A percentile compares a stretch with the other conserved stretches of the same genome.
Conservation (phyloP, 2,113 vertebrate genomes). For the Regulus satrapa region DNA sequence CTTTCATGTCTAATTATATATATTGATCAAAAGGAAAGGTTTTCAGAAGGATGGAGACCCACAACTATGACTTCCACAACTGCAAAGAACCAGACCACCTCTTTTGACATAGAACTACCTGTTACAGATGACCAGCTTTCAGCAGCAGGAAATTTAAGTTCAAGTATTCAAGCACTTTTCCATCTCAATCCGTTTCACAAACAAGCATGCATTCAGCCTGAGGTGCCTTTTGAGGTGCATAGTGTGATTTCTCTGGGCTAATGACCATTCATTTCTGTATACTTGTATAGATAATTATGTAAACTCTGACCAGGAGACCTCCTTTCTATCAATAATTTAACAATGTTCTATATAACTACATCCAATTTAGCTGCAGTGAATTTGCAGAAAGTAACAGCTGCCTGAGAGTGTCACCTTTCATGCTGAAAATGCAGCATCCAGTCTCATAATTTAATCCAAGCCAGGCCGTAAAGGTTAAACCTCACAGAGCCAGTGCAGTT, state of each 20-base stretch:
- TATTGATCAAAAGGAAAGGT: background rate
- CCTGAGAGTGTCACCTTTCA: background rate
- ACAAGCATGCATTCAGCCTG: background rate
- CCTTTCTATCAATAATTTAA: background rate
- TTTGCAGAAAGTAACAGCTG: background rate
- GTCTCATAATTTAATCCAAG: background rate
- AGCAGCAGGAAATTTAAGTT: background rate
- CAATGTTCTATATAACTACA: background rate
- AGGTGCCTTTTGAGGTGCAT: background rate
- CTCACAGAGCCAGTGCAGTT: background rate
- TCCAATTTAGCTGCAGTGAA: background rate
- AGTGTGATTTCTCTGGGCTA: background rate
- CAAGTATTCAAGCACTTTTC: background rate
- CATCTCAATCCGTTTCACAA: background rate
- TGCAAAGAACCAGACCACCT: background rate
- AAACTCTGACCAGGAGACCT: background rate
- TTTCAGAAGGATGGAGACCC: background rate
- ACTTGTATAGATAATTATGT: background rate
- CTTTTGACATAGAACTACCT: fast-evolving
- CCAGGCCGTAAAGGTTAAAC: background rate
- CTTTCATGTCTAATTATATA: background rate
- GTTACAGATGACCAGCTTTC: background rate
- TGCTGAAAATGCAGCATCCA: background rate
- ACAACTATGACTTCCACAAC: background rate
- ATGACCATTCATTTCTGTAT: background rate